Evolutionary conservation across 2,113 vertebrate species (phyloP).

Genomic region (Cavia porcellus): DNA sequence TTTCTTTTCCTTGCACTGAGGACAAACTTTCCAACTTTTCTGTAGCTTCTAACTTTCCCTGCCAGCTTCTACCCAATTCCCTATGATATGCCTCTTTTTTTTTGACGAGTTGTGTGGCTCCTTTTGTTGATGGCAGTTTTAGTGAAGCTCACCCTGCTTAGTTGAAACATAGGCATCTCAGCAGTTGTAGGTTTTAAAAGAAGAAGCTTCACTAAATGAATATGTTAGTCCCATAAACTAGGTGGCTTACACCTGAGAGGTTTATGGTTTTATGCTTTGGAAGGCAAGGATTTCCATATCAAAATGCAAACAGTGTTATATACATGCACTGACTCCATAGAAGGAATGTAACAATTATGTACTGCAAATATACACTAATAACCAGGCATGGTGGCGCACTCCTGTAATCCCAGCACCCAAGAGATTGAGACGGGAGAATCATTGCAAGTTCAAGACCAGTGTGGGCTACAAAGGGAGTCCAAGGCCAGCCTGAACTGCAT

Average conservation of each 20-base stretch:
- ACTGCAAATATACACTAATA: background rate
- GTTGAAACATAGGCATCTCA: background rate
- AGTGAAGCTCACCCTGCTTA: background rate
- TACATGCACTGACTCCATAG: background rate
- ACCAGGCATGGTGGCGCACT: too few species aligned
- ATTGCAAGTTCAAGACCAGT: background rate
- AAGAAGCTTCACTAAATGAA: background rate
- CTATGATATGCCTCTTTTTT: background rate
- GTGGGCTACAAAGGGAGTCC: background rate
- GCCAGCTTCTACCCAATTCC: background rate
- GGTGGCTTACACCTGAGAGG: background rate
- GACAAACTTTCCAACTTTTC: background rate
- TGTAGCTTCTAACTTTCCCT: background rate
- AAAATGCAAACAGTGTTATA: background rate
- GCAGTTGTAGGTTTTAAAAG: background rate
- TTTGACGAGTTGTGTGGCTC: background rate
- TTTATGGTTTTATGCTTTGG: background rate
- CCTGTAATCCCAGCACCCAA: too few species aligned
- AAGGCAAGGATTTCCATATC: background rate
- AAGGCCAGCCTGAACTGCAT: too few species aligned
- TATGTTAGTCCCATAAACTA: background rate
- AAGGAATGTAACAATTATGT: background rate
- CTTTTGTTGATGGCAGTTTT: background rate
- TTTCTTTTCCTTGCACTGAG: background rate
- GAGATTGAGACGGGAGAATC: too few species aligned